Percentiles rank a stretch among this genome's conserved stretches.
These are phyloP conservation scores for Trilocha varians DNA, from an alignment of 2,888 invertebrate species.

Conservation along the genomic window DNA sequence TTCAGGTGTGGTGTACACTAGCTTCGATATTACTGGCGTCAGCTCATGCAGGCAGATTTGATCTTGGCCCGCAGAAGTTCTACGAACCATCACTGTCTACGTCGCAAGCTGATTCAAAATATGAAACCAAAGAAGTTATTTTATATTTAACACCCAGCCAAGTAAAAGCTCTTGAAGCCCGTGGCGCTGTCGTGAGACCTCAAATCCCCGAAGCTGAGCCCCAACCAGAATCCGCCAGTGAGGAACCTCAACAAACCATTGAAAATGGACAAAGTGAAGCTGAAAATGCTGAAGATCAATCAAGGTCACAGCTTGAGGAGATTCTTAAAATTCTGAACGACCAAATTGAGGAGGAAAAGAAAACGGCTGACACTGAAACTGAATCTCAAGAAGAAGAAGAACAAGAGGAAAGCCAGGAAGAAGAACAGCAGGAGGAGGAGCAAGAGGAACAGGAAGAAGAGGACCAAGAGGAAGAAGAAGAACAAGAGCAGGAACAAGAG, in stretches of 20 bases:
- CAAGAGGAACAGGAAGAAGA: conserved; percentile 2
- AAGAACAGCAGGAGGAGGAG: conserved; percentile 6
- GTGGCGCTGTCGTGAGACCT: conserved; percentile 26
- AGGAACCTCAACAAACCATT: conserved; percentile 13
- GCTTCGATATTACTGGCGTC: conserved; percentile 22
- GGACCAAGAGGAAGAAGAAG: conserved; percentile 2
- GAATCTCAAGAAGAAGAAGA: conserved; percentile 6
- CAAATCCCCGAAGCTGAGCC: conserved; percentile 15
- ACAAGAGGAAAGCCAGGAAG: conserved; percentile 1
- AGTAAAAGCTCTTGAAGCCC: conserved; percentile 38
- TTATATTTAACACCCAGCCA: conserved; percentile 51
- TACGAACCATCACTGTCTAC: conserved; percentile 17
- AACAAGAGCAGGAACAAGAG: conserved; percentile 3
- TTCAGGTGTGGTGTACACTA: conserved; percentile 35
- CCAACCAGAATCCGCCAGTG: conserved; percentile 11
- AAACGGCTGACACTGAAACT: neutral
- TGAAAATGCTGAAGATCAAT: neutral
- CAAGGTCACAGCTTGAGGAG: conserved; percentile 8
- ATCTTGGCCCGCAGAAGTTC: conserved; percentile 34
- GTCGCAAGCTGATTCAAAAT: conserved; percentile 15
- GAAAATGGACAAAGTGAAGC: conserved; percentile 9
- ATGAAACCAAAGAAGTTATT: conserved; percentile 41
- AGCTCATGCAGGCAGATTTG: conserved; percentile 24
- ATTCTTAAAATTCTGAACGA: conserved; percentile 15
- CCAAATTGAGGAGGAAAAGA: conserved; percentile 8